Evolutionary conservation across 1,140 invertebrate species (phyloP), one percentile per base, ranked within the genome.

Genomic region (Cyclina sinensis): DNA sequence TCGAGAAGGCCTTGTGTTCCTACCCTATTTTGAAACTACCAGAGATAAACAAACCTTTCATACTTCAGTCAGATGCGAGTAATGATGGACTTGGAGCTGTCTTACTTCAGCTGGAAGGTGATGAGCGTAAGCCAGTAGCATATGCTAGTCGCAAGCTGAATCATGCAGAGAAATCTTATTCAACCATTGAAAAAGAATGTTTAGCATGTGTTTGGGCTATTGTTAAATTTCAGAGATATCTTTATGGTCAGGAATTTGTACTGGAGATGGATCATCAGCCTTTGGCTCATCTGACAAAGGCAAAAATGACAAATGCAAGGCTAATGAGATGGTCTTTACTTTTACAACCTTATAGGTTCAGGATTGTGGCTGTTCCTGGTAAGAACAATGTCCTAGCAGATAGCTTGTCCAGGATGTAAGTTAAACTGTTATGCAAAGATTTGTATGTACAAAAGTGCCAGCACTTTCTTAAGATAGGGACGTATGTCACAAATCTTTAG

Each of bases 181-280:
- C 79, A n/a, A 24, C 35, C 3, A 57, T 93, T n/a, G 96, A 96
- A 85, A 93, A 91, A 76, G 95, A 96, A 89, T 91, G 84, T 54
- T 83, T 95, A 35, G 95, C 95, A 14, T 86, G 95, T 16, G 91
- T 96, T 18, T 95, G 90, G 89, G 91, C 93, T 5, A 82, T 96
- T 12, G 82, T 94, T 43, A 94, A 95, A 68, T 96, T 95, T 85
- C 78, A 92, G 35, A 88, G 88, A 18, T 96, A 96, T 89, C 21
- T 83, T 24, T 78, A 83, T 84, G 79, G 80, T n/a, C n/a, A 73
- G 7, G 30, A 70, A 21, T 57, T 89, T 21, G 57, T 24, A 0
- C 27, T 91, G 30, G 86, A 85, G 57, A 86, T 82, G 27, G 88
- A 89, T 46, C 88, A 86, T 65, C 30, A 73, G 12, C 88, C 82